These are phyloP conservation scores for Megalops atlanticus DNA, from an alignment of 2,113 vertebrate genomes.

Conservation along the genomic window DNA sequence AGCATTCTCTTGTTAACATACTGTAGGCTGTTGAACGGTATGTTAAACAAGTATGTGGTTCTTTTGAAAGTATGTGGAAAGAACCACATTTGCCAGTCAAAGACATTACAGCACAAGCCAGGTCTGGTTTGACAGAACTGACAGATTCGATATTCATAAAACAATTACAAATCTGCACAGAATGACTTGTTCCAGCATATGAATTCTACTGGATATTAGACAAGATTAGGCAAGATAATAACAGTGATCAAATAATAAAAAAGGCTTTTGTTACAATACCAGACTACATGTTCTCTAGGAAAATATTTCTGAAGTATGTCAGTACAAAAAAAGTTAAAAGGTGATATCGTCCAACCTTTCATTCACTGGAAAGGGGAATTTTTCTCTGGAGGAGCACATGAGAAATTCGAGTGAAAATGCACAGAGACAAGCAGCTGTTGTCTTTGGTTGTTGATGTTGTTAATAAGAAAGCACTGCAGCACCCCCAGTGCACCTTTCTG, in stretches of 20 bases:
- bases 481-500: constrained; percentile 8
- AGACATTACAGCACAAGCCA: constrained; percentile 13
- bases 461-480: constrained; percentile 4
- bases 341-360: constrained; percentile 7
- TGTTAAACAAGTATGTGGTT: no score
- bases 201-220: background rate
- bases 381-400: background rate
- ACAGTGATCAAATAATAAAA: constrained; percentile 21
- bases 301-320: constrained; percentile 20
- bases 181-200: background rate
- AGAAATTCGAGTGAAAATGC: constrained; percentile 17
- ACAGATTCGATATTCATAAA: constrained; percentile 8
- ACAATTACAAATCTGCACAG: background rate
- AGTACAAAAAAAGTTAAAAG: background rate
- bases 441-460: constrained; percentile 40
- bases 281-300: constrained; percentile 27
- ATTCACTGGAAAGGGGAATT: constrained; percentile 11
- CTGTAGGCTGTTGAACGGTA: background rate
- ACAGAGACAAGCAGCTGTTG: constrained; percentile 25
- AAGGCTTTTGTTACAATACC: constrained; percentile 4
- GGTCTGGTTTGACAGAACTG: background rate
- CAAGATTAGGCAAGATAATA: constrained; percentile 9
- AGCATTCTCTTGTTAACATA: background rate
- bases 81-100: background rate
- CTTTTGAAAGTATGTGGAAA: no score